Conservation (phyloP, 2,113 vertebrate genomes). For the Nyctibius bracteatus region DNA sequence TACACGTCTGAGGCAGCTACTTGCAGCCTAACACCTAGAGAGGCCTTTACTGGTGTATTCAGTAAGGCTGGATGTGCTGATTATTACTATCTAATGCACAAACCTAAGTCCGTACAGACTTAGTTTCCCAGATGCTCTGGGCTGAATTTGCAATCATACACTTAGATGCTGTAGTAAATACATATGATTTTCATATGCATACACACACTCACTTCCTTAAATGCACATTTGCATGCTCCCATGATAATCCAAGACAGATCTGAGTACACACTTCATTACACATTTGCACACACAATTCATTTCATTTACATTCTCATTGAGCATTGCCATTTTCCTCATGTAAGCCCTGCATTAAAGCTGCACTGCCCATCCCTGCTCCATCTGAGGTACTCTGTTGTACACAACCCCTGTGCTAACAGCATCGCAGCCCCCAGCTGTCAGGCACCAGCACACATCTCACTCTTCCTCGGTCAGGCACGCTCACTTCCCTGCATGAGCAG, state of each 20-base stretch:
- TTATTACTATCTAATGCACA: neutral
- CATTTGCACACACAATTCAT: constrained; percentile 60
- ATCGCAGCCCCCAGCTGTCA: neutral
- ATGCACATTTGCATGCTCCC: neutral
- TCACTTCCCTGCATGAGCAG: neutral
- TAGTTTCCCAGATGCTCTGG: neutral
- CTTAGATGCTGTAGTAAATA: constrained; percentile 2
- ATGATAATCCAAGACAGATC: constrained; percentile 26
- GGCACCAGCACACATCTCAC: neutral
- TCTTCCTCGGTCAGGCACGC: neutral
- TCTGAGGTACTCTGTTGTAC: neutral
- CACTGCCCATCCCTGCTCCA: neutral
- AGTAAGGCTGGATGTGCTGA: neutral
- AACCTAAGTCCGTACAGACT: neutral
- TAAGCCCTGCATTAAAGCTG: neutral
- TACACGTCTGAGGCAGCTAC: neutral
- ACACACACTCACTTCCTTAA: neutral
- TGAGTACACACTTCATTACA: constrained; percentile 40
- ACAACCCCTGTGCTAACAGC: neutral
- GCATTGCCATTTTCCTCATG: constrained; percentile 12
- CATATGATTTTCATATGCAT: constrained; percentile 15
- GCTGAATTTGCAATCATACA: neutral
- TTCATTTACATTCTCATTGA: constrained; percentile 47
- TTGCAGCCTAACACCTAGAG: neutral
- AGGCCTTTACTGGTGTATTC: neutral